Evolutionary conservation across 1,140 invertebrate species (phyloP).

Genomic region (Orius insidiosus): DNA sequence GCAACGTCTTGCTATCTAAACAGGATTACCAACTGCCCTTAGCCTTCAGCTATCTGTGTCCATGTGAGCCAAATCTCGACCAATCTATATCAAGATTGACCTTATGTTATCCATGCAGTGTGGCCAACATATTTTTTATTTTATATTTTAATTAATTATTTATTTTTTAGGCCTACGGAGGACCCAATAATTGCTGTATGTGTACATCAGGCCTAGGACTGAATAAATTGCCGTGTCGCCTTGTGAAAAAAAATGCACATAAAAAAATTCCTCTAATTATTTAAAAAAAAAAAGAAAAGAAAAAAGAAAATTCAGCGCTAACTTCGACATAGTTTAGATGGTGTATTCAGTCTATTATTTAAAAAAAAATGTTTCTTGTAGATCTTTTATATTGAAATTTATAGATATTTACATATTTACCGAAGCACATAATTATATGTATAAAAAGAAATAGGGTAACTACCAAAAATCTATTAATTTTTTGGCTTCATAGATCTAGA

Average conservation of each 20-base stretch:
- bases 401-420: not conserved
- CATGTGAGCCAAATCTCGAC: too few species aligned
- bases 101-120: too few species aligned
- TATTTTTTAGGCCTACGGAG: slow-evolving; percentile 8
- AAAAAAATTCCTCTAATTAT: slow-evolving; percentile 6
- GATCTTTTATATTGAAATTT: not conserved
- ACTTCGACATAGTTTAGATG: not conserved
- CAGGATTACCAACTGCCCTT: too few species aligned
- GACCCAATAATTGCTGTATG: slow-evolving; percentile 2
- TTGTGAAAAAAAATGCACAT: slow-evolving; percentile 11
- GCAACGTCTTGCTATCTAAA: too few species aligned
- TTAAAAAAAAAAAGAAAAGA: not conserved
- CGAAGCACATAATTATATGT: not conserved
- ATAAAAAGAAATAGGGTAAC: not conserved
- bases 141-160: too few species aligned
- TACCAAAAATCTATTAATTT: too few species aligned
- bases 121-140: too few species aligned
- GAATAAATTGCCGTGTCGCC: slow-evolving; percentile 11
- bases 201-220: slow-evolving; percentile 6
- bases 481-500: not conserved
- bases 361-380: slow-evolving; percentile 4
- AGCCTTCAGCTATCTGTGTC: too few species aligned
- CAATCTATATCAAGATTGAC: too few species aligned
- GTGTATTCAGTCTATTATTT: not conserved
- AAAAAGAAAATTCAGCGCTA: not conserved